Percentiles rank a stretch among this genome's conserved stretches.
phyloP scores from a whole-genome alignment of 2,797 vertebrate species.

The Chiroxiphia lanceolata region DNA sequence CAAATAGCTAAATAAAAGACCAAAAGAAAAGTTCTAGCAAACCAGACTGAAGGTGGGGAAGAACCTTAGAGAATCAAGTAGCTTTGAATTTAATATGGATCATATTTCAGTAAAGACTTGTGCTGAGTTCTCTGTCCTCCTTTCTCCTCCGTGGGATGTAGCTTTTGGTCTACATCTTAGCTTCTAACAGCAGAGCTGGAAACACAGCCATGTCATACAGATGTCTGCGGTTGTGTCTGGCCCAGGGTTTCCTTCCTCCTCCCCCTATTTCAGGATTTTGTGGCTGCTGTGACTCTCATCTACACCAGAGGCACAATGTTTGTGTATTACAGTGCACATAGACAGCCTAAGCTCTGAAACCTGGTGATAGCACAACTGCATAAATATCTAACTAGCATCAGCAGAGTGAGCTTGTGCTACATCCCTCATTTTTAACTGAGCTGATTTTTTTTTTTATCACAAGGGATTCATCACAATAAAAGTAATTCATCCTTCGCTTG shows the following conservation, averaged over 20 bases:
- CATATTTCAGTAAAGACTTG: neutral
- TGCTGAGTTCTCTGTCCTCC: neutral
- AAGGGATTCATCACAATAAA: neutral
- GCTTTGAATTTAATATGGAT: neutral
- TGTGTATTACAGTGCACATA: neutral
- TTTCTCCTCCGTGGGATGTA: neutral
- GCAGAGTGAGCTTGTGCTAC: neutral
- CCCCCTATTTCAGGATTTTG: neutral
- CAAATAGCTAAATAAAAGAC: neutral
- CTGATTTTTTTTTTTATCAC: neutral
- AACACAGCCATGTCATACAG: neutral
- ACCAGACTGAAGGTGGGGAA: neutral
- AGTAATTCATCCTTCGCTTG: neutral
- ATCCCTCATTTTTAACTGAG: neutral
- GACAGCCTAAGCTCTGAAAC: neutral
- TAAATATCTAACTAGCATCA: neutral
- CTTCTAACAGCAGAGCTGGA: neutral
- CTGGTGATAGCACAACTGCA: neutral
- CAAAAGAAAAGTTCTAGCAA: neutral
- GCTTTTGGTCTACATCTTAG: neutral
- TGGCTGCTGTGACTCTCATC: neutral
- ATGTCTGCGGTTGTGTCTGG: neutral
- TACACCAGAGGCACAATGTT: neutral
- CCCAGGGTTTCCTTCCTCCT: neutral
- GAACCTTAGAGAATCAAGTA: neutral